A percentile compares a stretch with the other conserved stretches of the same genome.
Conservation (phyloP, 2,113 vertebrate species). For the Sorex araneus region DNA sequence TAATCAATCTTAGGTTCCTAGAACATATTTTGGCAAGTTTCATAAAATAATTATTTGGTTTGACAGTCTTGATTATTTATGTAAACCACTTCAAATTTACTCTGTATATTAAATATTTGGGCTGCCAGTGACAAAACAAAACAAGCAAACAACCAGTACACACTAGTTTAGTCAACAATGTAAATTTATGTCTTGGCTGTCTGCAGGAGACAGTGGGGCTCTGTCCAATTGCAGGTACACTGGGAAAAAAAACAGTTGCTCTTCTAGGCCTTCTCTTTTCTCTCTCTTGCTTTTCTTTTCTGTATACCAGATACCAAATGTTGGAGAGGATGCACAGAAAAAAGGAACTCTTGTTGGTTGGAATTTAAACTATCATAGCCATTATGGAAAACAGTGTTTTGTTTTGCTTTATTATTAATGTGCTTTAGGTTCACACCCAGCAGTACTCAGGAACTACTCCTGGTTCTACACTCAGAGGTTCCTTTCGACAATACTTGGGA, state of each 20-base stretch:
- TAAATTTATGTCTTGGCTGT: not conserved
- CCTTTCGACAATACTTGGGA: no score
- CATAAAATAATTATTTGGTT: conserved; percentile 11
- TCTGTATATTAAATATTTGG: conserved; percentile 44
- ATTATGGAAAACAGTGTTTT: not conserved
- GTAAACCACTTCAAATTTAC: not conserved
- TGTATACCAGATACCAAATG: not conserved
- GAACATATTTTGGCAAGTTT: conserved; percentile 48
- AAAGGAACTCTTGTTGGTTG: not conserved
- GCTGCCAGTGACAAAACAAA: not conserved
- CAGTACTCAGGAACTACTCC: no score
- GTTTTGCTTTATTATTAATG: no score
- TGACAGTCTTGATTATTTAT: conserved; percentile 1
- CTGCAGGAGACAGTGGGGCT: not conserved
- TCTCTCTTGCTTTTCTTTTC: not conserved
- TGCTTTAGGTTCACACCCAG: no score
- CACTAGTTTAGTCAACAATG: not conserved
- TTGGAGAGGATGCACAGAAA: not conserved
- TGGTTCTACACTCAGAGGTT: no score
- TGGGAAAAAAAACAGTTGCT: not conserved
- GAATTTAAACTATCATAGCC: not conserved
- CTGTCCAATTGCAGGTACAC: not conserved
- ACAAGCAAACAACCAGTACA: not conserved
- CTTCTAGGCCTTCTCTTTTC: not conserved
- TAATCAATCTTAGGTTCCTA: conserved; percentile 39